These are phyloP conservation scores for Malacoctenus gilli DNA, from an alignment of 2,797 vertebrate genomes.

Conservation along the genomic window DNA sequence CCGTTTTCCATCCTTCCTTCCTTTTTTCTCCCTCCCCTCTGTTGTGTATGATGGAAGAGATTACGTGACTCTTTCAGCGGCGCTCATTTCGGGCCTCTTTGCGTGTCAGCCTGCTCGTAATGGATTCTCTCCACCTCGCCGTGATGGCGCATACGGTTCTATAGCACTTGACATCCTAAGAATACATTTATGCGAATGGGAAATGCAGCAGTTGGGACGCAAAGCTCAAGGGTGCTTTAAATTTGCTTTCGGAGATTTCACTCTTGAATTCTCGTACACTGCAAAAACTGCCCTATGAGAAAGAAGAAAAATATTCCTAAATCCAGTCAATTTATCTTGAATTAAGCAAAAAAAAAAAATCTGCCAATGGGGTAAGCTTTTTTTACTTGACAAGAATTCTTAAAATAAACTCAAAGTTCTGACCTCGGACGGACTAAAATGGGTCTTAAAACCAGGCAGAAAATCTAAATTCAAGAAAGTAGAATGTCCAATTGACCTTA, in stretches of 20 bases:
- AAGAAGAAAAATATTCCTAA: neutral
- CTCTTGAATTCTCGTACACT: no score
- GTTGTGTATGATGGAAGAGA: conserved; percentile 11
- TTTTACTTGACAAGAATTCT: no score
- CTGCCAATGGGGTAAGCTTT: no score
- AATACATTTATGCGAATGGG: conserved; percentile 44
- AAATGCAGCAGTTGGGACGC: conserved; percentile 35
- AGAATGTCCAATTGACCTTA: no score
- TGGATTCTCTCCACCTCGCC: conserved; percentile 26
- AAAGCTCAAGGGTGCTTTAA: conserved; percentile 15
- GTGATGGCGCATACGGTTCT: conserved; percentile 22
- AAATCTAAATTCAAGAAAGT: no score
- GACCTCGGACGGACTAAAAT: no score
- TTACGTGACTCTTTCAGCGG: neutral
- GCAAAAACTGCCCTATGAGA: conserved; percentile 1
- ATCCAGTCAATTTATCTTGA: no score
- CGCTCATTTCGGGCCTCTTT: neutral
- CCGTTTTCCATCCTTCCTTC: no score
- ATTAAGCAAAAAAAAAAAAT: no score
- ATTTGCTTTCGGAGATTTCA: conserved; percentile 6
- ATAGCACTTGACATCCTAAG: conserved; percentile 20
- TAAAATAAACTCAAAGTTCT: neutral
- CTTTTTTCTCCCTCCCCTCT: no score
- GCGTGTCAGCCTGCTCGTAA: conserved; percentile 20
- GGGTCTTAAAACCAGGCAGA: no score